Evolutionary conservation across 1,140 invertebrate genomes (phyloP), one percentile per base, ranked within the genome.

Genomic region (Hormaphis cornu): DNA sequence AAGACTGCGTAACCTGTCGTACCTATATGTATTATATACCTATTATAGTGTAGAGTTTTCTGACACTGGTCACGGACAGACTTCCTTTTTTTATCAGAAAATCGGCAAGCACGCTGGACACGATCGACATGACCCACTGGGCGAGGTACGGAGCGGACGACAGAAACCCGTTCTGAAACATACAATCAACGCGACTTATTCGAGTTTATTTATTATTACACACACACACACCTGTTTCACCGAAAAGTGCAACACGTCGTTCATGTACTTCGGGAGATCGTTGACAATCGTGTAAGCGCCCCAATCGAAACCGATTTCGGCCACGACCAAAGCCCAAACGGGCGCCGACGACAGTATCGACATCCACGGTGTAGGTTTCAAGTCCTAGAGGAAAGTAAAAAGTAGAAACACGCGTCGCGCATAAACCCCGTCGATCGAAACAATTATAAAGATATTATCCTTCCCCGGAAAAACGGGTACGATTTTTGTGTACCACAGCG

Each of bases 261-360:
- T 87, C 84, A 94, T 86, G 79, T 93, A 91, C 71, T 88, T 87
- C 0, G 93, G 91, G 16, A 96, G 81, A 74, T 91, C 88, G n/a
- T 87, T 90, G n/a, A 93, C 83, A 78, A 93, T 83, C 8, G 89
- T 91, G 74, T 91, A 91, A 74, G 90, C 89, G 1, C 86, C 89
- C 85, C 90, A 95, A 76, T 92, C 89, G 75, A 91, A 88, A 12
- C 88, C 87, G 72, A 90, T 78, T 76, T 85, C 80, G 16, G 91
- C 87, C 54, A 82, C 81, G 1, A 90, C 80, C 24, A 91, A 76
- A 0, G 88, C 87, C 83, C 87, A 88, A 30, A 90, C 80, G 3
- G 89, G 87, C 10, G 83, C 77, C 3, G 89, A 95, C 10, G 84
- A 88, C 0, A 95, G 77, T 24, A 90, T 84, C 14, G 83, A 81